Evolutionary conservation across 2,888 invertebrate species (phyloP).

Genomic region (Drosophila fungiperda): DNA sequence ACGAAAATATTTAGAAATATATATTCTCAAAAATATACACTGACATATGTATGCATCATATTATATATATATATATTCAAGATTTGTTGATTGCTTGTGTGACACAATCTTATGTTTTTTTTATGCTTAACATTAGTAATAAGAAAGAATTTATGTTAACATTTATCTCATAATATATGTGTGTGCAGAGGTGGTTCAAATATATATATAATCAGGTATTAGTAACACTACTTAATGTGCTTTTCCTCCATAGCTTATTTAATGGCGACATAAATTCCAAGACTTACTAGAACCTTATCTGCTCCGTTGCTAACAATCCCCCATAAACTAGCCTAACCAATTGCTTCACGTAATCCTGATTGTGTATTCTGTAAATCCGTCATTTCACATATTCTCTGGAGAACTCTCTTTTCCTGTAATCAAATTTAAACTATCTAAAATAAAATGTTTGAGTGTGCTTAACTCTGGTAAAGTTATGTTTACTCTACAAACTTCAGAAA

Average conservation of each 20-base stretch:
- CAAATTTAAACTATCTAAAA: not conserved
- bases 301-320: not conserved
- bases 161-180: not conserved
- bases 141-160: not conserved
- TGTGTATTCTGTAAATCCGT: not conserved
- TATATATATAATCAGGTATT: not conserved
- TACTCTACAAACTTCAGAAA: not conserved
- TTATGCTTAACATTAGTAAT: conserved; percentile 16
- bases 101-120: conserved; percentile 35
- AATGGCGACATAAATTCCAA: not conserved
- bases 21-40: conserved; percentile 7
- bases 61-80: conserved; percentile 6
- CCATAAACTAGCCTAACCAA: not conserved
- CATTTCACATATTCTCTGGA: not conserved
- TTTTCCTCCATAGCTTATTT: not conserved
- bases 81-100: conserved; percentile 23
- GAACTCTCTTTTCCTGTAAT: too few species aligned
- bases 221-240: not conserved
- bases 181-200: conserved; percentile 6
- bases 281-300: not conserved
- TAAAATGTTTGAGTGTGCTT: not conserved
- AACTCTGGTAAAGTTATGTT: not conserved
- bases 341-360: not conserved
- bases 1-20: conserved; percentile 34
- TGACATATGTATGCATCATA: not conserved